Conservation (phyloP, 2,797 vertebrate genomes). For the Falco peregrinus region DNA sequence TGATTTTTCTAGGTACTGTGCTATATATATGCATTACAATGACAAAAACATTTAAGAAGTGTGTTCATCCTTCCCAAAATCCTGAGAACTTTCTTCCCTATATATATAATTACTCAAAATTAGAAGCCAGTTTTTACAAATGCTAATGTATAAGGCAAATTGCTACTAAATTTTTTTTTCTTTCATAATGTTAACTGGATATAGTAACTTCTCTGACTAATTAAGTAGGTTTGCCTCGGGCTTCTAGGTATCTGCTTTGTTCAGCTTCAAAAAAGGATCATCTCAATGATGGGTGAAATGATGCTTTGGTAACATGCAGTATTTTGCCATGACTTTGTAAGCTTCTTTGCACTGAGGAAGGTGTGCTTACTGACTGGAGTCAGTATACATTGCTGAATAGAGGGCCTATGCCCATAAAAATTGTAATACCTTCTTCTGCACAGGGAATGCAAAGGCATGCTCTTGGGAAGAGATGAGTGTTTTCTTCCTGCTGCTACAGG, state of each 20-base stretch:
- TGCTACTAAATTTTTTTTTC: accelerated
- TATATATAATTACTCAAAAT: not conserved
- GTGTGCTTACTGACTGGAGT: not conserved
- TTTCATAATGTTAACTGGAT: not conserved
- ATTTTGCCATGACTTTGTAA: not conserved
- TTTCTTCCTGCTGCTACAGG: not conserved
- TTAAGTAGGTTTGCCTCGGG: not conserved
- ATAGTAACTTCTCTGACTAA: not conserved
- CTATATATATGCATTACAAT: constrained; percentile 9
- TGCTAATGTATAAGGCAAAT: not conserved
- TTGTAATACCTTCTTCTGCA: not conserved
- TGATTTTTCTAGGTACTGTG: constrained; percentile 46
- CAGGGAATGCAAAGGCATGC: not conserved
- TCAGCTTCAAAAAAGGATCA: not conserved
- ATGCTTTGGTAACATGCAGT: not conserved
- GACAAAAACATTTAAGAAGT: not conserved
- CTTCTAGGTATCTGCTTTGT: not conserved
- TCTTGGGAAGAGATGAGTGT: not conserved
- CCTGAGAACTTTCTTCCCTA: not conserved
- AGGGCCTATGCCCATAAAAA: not conserved
- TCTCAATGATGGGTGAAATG: not conserved
- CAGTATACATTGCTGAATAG: not conserved
- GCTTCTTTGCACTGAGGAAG: not conserved
- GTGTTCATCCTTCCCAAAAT: not conserved
- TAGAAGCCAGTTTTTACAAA: not conserved